Conservation (phyloP, 2,113 vertebrate genomes). For the Ophthalmotilapia sp. region DNA sequence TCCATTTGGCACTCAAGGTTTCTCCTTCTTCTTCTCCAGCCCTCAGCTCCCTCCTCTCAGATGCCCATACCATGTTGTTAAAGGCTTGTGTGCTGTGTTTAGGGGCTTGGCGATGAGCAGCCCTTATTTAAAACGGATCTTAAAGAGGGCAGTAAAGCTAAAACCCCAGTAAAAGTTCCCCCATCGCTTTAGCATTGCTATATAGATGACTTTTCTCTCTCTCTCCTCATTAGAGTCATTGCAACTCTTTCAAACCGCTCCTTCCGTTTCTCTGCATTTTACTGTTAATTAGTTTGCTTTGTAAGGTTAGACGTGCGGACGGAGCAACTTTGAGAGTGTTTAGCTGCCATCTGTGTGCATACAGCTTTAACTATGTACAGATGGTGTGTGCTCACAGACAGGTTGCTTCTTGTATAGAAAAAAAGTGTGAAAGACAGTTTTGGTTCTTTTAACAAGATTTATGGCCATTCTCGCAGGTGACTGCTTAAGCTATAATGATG, state of each 20-base stretch:
- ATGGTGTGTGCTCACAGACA: slow-evolving; percentile 91
- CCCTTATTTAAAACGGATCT: slow-evolving; percentile 67
- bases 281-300: slow-evolving; percentile 90
- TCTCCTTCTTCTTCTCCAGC: slow-evolving; percentile 11
- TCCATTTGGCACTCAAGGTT: slow-evolving; percentile 14
- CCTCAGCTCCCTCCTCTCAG: slow-evolving; percentile 47
- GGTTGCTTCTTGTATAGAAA: slow-evolving; percentile 86
- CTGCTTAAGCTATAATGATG: slow-evolving; percentile 87
- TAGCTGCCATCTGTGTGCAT: slow-evolving; percentile 92
- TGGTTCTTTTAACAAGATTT: slow-evolving; percentile 98
- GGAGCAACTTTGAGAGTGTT: slow-evolving; percentile 85
- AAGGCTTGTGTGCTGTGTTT: slow-evolving; percentile 56
- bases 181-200: slow-evolving; percentile 13
- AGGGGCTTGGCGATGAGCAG: slow-evolving; percentile 62
- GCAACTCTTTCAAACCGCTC: slow-evolving; percentile 85
- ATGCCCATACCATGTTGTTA: slow-evolving; percentile 49
- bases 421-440: slow-evolving; percentile 82
- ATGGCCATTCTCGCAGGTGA: slow-evolving; percentile 89
- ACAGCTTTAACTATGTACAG: slow-evolving; percentile 92
- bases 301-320: slow-evolving; percentile 90
- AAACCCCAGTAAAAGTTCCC: slow-evolving; percentile 47
- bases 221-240: slow-evolving; percentile 76
- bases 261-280: slow-evolving; percentile 83
- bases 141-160: slow-evolving; percentile 71
- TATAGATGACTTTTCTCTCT: slow-evolving; percentile 16